Evolutionary conservation across 2,888 invertebrate genomes (phyloP).

Genomic region (Caenorhabditis uteleia): DNA sequence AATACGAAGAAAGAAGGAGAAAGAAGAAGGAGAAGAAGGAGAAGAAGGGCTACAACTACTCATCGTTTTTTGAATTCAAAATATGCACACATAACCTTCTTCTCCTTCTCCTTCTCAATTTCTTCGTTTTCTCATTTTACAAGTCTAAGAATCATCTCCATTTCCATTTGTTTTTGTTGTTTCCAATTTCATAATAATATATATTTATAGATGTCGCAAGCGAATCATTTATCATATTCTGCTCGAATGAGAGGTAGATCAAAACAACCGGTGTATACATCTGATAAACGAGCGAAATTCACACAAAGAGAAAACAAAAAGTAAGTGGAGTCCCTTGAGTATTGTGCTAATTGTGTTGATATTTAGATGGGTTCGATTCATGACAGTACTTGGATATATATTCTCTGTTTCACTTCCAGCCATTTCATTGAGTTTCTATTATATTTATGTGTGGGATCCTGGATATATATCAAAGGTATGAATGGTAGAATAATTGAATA

Average conservation of each 20-base stretch:
- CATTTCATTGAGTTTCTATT: constrained; percentile 60
- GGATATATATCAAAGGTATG: constrained; percentile 31
- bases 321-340: constrained; percentile 17
- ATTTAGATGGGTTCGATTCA: constrained; percentile 62
- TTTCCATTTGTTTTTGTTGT: background rate
- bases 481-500: background rate
- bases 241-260: constrained; percentile 43
- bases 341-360: background rate
- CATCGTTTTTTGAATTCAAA: background rate
- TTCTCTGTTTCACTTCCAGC: constrained; percentile 64
- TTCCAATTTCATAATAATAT: background rate
- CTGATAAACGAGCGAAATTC: constrained; percentile 57
- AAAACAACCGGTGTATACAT: constrained; percentile 56
- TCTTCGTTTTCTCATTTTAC: background rate
- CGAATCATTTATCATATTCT: constrained; percentile 40
- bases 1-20: constrained; percentile 7
- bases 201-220: constrained; percentile 39
- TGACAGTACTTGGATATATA: constrained; percentile 66
- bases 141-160: background rate
- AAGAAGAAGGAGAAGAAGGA: constrained; percentile 4
- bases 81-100: constrained; percentile 13
- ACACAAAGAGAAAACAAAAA: constrained; percentile 55
- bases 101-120: constrained; percentile 1
- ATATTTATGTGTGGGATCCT: constrained; percentile 65
- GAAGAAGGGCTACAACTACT: background rate